A percentile compares a stretch with the other conserved stretches of the same genome.
Evolutionary conservation across 2,797 vertebrate species (phyloP).

Genomic region (Columba guinea): DNA sequence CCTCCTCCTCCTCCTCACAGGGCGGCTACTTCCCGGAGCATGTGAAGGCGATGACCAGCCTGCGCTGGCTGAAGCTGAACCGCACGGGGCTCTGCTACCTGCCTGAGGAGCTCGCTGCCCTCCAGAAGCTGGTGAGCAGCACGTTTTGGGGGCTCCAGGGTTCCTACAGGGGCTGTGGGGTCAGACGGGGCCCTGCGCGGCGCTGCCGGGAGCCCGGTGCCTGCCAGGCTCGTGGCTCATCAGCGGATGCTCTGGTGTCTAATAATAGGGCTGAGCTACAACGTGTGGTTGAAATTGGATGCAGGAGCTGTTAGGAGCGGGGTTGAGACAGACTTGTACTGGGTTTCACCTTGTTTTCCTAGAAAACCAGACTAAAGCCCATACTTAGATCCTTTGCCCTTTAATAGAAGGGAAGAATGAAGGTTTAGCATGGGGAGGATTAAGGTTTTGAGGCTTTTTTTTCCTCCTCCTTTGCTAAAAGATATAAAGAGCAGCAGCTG

Average conservation of each 20-base stretch:
- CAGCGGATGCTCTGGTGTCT: background rate
- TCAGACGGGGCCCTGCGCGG: accelerated
- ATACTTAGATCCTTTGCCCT: background rate
- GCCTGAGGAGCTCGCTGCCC: conserved; percentile 93
- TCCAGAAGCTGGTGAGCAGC: conserved; percentile 92
- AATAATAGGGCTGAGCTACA: conserved; percentile 51
- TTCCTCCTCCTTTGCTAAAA: background rate
- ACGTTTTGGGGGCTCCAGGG: accelerated
- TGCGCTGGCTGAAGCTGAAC: conserved; percentile 98
- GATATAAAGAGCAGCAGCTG: background rate
- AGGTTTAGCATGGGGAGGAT: background rate
- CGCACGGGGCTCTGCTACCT: conserved; percentile 95
- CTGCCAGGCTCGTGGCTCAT: background rate
- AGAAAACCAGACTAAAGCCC: background rate
- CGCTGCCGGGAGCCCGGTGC: background rate
- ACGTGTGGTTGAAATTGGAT: background rate
- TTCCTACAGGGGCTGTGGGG: background rate
- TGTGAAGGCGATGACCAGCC: conserved; percentile 94
- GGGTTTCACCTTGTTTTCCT: background rate
- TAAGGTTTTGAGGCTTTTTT: background rate
- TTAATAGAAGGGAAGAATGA: background rate
- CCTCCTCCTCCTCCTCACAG: conserved; percentile 60
- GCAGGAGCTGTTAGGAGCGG: background rate
- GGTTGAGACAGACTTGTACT: background rate
- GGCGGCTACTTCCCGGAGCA: conserved; percentile 97